These are phyloP conservation scores for Rhinella marina DNA, from an alignment of 2,797 vertebrate genomes.

Conservation along the genomic window DNA sequence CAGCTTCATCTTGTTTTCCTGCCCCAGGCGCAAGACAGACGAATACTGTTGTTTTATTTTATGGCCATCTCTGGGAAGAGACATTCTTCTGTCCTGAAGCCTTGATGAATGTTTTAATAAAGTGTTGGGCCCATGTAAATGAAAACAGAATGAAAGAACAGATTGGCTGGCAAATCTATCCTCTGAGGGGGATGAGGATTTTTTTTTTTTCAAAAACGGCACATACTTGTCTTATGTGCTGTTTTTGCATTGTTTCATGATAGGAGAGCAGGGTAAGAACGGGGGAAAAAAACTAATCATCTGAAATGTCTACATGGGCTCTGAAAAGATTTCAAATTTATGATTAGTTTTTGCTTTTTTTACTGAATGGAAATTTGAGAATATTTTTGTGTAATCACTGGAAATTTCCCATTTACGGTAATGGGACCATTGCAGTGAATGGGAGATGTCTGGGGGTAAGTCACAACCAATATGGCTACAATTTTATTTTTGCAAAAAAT, in stretches of 20 bases:
- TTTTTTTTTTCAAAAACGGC: constrained; percentile 7
- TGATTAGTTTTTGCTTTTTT: neutral
- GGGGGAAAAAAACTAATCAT: neutral
- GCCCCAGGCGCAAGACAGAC: constrained; percentile 33
- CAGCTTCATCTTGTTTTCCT: constrained; percentile 35
- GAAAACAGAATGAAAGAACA: constrained; percentile 38
- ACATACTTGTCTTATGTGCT: neutral
- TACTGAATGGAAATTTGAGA: neutral
- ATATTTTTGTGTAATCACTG: neutral
- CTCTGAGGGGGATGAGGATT: neutral
- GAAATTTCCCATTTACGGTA: neutral
- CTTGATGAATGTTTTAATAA: constrained; percentile 6
- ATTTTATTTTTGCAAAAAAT: neutral
- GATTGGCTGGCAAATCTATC: constrained; percentile 16
- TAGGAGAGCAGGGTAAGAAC: constrained; percentile 24
- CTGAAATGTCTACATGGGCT: neutral
- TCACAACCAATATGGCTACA: neutral
- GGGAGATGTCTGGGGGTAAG: neutral
- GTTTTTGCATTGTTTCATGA: constrained; percentile 8
- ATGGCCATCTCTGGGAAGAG: constrained; percentile 32
- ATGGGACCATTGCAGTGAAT: neutral
- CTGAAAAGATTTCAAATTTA: no score
- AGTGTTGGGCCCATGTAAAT: constrained; percentile 22
- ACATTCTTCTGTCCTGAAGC: constrained; percentile 31
- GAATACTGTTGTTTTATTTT: constrained; percentile 40